Percentiles rank a stretch among this genome's conserved stretches.
phyloP scores from a whole-genome alignment of 2,888 invertebrate species.

The Trachelus stipa region DNA sequence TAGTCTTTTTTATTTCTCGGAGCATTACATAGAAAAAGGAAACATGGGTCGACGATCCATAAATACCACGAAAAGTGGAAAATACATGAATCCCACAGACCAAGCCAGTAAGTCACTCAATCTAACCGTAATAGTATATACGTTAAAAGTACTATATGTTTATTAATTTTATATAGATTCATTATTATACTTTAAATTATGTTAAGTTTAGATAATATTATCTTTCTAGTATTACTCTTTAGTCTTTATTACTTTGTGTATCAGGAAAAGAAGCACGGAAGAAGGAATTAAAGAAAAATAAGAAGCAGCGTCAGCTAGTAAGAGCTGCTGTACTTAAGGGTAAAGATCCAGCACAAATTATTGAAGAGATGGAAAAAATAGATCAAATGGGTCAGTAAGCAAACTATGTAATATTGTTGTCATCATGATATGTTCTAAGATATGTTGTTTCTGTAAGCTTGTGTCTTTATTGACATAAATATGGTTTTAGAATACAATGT shows the following conservation, averaged over 20 bases:
- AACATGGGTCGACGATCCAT: slow-evolving; percentile 96
- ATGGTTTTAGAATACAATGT: slow-evolving; percentile 86
- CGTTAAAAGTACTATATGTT: slow-evolving; percentile 20
- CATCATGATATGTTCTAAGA: too few relatives aligned
- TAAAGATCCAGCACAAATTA: slow-evolving; percentile 94
- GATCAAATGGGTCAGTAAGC: slow-evolving; percentile 91
- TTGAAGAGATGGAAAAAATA: slow-evolving; percentile 96
- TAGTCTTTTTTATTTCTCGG: too few relatives aligned
- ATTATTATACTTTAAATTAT: slow-evolving; percentile 17
- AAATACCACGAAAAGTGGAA: slow-evolving; percentile 99
- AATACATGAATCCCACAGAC: slow-evolving; percentile 99
- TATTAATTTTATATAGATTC: slow-evolving; percentile 20
- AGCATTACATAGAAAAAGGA: slow-evolving; percentile 6
- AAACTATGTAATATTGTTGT: too few relatives aligned
- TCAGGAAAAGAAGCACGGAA: slow-evolving; percentile 96
- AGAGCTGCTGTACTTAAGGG: slow-evolving; percentile 96
- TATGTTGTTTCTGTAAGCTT: too few relatives aligned
- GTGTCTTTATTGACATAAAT: neutral
- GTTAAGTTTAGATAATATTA: neutral
- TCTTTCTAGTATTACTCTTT: neutral
- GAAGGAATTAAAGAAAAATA: slow-evolving; percentile 98
- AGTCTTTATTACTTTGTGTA: slow-evolving; percentile 19
- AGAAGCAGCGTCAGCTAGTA: slow-evolving; percentile 95
- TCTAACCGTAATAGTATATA: slow-evolving; percentile 15
- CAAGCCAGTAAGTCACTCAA: slow-evolving; percentile 88